phyloP scores from a whole-genome alignment of 2,113 vertebrate species.

The Fulica atra region DNA sequence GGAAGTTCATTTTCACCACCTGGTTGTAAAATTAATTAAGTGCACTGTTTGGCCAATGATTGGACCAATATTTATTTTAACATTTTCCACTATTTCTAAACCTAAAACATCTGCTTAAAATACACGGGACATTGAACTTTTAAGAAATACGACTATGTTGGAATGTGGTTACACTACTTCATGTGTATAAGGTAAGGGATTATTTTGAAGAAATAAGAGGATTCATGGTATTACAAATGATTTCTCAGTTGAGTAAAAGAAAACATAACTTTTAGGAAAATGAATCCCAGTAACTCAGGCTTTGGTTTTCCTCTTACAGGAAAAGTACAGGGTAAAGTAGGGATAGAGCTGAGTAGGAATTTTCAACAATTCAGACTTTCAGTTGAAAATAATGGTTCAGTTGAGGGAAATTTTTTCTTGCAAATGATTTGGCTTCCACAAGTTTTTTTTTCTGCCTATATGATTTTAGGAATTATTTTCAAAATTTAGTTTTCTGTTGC shows the following conservation, averaged over 20 bases:
- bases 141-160: slow-evolving; percentile 38
- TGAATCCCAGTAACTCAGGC: slow-evolving; percentile 1
- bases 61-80: slow-evolving; percentile 52
- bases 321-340: slow-evolving; percentile 35
- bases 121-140: slow-evolving; percentile 17
- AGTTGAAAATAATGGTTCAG: slow-evolving; percentile 29
- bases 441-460: not conserved
- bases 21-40: slow-evolving; percentile 50
- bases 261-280: slow-evolving; percentile 61
- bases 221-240: slow-evolving; percentile 14
- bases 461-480: slow-evolving; percentile 14
- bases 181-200: slow-evolving; percentile 1
- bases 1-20: slow-evolving; percentile 37
- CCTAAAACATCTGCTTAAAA: slow-evolving; percentile 44
- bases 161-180: slow-evolving; percentile 43
- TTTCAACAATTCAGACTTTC: slow-evolving; percentile 61
- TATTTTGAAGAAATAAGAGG: slow-evolving; percentile 51
- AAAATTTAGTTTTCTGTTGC: not conserved
- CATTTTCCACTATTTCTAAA: slow-evolving; percentile 44
- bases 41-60: not conserved
- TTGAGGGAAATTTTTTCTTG: not conserved
- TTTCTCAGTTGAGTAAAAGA: slow-evolving; percentile 56
- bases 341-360: slow-evolving; percentile 10
- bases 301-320: slow-evolving; percentile 58
- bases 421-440: slow-evolving; percentile 10